These are phyloP conservation scores for Hypomecis punctinalis DNA, from an alignment of 2,888 invertebrate genomes.

Conservation along the genomic window DNA sequence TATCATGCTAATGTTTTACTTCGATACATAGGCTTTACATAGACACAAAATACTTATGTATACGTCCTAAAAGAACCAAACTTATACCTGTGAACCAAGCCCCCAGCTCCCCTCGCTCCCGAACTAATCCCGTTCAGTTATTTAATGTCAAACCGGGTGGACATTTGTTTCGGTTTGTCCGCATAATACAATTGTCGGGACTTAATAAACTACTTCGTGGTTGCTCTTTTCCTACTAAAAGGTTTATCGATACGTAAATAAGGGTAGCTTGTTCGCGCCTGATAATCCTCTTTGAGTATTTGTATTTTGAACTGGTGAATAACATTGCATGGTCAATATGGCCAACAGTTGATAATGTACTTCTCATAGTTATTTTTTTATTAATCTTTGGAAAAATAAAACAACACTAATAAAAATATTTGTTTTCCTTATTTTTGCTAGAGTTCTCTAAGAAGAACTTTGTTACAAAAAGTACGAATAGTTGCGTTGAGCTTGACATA, in stretches of 20 bases:
- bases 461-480: too few species aligned
- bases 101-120: constrained; percentile 39
- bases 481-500: too few species aligned
- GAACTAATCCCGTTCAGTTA: constrained; percentile 71
- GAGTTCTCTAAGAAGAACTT: too few species aligned
- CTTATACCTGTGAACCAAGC: constrained; percentile 8
- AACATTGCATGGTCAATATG: neutral
- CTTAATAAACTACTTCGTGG: constrained; percentile 63
- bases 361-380: too few species aligned
- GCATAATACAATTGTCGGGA: constrained; percentile 72
- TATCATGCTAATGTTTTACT: too few species aligned
- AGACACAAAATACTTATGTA: neutral
- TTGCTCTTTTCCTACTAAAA: constrained; percentile 79
- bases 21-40: too few species aligned
- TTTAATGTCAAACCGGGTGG: constrained; percentile 66
- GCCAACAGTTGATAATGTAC: neutral
- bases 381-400: too few species aligned
- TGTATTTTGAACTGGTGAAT: neutral
- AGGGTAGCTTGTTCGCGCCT: constrained; percentile 35
- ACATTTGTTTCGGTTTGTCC: constrained; percentile 70
- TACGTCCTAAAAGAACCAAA: neutral
- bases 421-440: too few species aligned
- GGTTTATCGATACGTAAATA: constrained; percentile 70
- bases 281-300: constrained; percentile 5
- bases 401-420: too few species aligned